Conservation (phyloP, 1,140 invertebrate genomes). For the Cylas formicarius region DNA sequence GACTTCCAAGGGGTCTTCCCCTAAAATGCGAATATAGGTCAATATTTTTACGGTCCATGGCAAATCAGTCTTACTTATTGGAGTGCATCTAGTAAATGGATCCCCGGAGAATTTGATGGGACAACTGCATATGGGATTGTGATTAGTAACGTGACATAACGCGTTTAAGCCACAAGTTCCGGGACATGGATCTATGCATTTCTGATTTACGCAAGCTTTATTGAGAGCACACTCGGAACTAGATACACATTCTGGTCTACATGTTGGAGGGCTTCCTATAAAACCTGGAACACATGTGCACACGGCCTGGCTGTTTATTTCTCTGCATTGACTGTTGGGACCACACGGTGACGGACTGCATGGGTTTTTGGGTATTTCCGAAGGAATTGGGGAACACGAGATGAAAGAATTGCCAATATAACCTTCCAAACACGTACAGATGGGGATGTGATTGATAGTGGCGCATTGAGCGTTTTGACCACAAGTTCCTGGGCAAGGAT, state of each 20-base stretch:
- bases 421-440: slow-evolving; percentile 57
- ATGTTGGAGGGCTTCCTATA: slow-evolving; percentile 55
- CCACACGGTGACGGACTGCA: slow-evolving; percentile 55
- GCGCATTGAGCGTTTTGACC: slow-evolving; percentile 60
- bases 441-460: slow-evolving; percentile 63
- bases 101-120: slow-evolving; percentile 53
- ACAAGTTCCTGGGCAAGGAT: slow-evolving; percentile 57
- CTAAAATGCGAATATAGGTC: slow-evolving; percentile 17
- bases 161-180: slow-evolving; percentile 58
- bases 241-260: slow-evolving; percentile 53
- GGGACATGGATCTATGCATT: slow-evolving; percentile 55
- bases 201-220: slow-evolving; percentile 53
- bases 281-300: slow-evolving; percentile 56
- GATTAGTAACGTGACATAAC: slow-evolving; percentile 54
- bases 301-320: slow-evolving; percentile 51
- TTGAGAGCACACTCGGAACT: slow-evolving; percentile 51
- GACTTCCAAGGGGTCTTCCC: slow-evolving; percentile 30
- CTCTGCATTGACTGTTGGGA: slow-evolving; percentile 54
- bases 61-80: slow-evolving; percentile 41
- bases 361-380: slow-evolving; percentile 29
- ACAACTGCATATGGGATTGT: slow-evolving; percentile 60
- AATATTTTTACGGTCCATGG: neutral
- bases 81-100: slow-evolving; percentile 53
- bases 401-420: slow-evolving; percentile 75
- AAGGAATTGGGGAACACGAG: slow-evolving; percentile 49